phyloP scores from a whole-genome alignment of 2,888 invertebrate genomes.

The Eupithecia tripunctaria region DNA sequence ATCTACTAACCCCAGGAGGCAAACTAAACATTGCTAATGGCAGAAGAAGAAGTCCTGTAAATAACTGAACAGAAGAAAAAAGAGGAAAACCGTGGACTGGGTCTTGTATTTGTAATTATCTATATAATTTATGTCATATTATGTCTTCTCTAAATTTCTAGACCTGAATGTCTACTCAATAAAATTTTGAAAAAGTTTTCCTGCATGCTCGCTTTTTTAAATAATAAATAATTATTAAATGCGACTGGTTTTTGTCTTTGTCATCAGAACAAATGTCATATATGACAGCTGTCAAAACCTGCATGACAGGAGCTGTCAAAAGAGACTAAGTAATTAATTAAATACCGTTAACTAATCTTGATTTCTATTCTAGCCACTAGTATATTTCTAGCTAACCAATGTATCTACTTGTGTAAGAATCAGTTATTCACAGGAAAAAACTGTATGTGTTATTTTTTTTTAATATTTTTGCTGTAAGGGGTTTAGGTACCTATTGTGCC shows the following conservation, averaged over 20 bases:
- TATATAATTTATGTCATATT: constrained; percentile 13
- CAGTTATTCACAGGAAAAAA: constrained; percentile 79
- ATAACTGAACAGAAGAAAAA: constrained; percentile 68
- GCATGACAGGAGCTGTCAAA: constrained; percentile 4
- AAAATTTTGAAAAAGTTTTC: constrained; percentile 21
- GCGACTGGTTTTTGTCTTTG: background rate
- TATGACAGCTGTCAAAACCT: background rate
- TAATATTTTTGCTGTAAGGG: constrained; percentile 30
- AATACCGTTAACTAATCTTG: background rate
- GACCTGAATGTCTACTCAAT: constrained; percentile 7
- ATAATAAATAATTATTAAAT: background rate
- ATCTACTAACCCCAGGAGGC: background rate
- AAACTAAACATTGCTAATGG: constrained; percentile 21
- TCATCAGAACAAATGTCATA: background rate
- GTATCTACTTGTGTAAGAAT: constrained; percentile 45
- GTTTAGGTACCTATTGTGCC: constrained; percentile 43
- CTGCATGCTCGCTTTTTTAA: background rate
- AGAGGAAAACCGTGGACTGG: constrained; percentile 66
- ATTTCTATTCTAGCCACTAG: constrained; percentile 21
- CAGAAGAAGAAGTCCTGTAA: constrained; percentile 67
- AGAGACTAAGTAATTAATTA: background rate
- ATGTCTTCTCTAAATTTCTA: background rate
- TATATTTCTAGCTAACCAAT: constrained; percentile 14
- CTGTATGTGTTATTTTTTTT: constrained; percentile 49
- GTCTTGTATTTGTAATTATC: constrained; percentile 40